Conservation (phyloP, 2,797 vertebrate genomes). For the Valencia hispanica region DNA sequence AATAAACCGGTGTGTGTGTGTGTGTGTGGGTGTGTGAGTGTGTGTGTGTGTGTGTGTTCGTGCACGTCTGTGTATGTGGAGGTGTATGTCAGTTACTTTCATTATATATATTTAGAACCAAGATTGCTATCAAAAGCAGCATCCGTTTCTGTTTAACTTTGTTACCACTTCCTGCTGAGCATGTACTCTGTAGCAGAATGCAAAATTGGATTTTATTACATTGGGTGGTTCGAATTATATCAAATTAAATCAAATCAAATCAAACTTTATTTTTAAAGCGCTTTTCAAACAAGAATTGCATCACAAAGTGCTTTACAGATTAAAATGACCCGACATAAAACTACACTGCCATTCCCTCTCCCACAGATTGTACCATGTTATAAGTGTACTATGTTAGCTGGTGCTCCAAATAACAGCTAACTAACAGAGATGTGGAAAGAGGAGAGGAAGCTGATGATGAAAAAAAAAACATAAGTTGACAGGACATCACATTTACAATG, state of each 20-base stretch:
- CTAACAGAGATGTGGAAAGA: slow-evolving; percentile 7
- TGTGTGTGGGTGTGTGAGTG: not conserved
- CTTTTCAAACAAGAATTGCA: too few relatives aligned
- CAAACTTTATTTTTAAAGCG: too few relatives aligned
- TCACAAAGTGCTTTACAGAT: too few relatives aligned
- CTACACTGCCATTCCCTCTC: too few relatives aligned
- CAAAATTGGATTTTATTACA: slow-evolving; percentile 61
- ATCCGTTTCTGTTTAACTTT: slow-evolving; percentile 61
- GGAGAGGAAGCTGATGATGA: slow-evolving; percentile 7
- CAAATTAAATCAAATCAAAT: too few relatives aligned
- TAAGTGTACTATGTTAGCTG: slow-evolving; percentile 51
- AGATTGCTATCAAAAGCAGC: slow-evolving; percentile 52
- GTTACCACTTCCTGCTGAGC: slow-evolving; percentile 48
- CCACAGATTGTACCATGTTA: too few relatives aligned
- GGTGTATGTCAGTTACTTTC: not conserved
- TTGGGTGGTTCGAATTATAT: slow-evolving; percentile 70
- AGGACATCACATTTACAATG: slow-evolving; percentile 22
- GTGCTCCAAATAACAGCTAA: slow-evolving; percentile 55
- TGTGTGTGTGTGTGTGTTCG: not conserved
- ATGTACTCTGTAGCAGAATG: slow-evolving; percentile 41
- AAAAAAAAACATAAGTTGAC: slow-evolving; percentile 15
- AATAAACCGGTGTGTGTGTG: not conserved
- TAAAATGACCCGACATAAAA: too few relatives aligned
- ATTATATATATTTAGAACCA: slow-evolving; percentile 10
- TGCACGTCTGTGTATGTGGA: too few relatives aligned